Evolutionary conservation across 2,113 vertebrate genomes (phyloP).

Genomic region (Peromyscus leucopus): DNA sequence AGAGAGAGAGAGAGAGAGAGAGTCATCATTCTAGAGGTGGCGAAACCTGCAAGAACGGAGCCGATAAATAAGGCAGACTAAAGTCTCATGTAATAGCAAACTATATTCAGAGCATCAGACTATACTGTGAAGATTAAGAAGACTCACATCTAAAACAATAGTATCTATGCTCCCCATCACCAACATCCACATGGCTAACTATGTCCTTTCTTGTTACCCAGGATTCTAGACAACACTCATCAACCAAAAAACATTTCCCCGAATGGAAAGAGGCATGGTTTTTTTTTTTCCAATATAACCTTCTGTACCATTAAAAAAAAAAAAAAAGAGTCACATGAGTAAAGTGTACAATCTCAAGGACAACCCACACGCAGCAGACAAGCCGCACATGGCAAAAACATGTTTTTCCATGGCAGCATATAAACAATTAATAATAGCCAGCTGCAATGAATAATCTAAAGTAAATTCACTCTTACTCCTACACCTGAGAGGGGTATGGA

Average conservation of each 20-base stretch:
- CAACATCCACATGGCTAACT: neutral
- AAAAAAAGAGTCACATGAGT: neutral
- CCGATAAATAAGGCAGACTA: neutral
- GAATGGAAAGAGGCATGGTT: neutral
- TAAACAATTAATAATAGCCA: neutral
- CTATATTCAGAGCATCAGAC: neutral
- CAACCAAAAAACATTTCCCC: neutral
- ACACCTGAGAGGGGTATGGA: too few relatives aligned
- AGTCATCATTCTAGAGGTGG: neutral
- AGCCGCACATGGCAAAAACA: neutral
- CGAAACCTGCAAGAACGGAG: neutral
- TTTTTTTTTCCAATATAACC: neutral
- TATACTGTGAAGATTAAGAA: neutral
- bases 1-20: too few relatives aligned
- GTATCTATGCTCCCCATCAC: neutral
- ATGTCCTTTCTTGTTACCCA: neutral
- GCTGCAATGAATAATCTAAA: neutral
- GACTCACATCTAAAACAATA: neutral
- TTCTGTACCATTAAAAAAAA: neutral
- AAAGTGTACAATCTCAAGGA: neutral
- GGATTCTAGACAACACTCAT: neutral
- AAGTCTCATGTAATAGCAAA: neutral
- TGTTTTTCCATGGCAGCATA: neutral
- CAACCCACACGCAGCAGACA: neutral
- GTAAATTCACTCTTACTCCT: neutral